Evolutionary conservation across 2,888 invertebrate species (phyloP), one percentile per base, ranked within the genome.

Genomic region (Pyrrhosoma nymphula): DNA sequence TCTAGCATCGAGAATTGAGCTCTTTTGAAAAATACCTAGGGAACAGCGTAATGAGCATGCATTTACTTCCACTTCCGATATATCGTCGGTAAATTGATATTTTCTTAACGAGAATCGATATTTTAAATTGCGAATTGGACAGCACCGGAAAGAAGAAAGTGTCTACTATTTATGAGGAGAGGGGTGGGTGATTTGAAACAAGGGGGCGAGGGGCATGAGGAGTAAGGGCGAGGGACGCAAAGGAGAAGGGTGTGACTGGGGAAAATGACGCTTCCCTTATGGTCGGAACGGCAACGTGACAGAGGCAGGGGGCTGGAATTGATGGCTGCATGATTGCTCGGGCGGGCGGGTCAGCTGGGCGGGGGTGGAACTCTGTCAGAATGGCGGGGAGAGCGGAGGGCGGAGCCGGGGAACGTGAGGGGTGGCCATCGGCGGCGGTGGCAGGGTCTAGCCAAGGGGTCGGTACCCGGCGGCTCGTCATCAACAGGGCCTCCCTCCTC

Each of bases 211-310:
- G 69, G 69, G 69, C 2, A 26, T 8, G 69, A 2, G 69, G 23
- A 69, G 3, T 12, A 20, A 63, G 16, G 20, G 63, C 12, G 14
- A n/a, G 82, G 82, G 82, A 1, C n/a, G 30, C 18, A 63, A 18
- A 63, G 63, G 16, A 26, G 69, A n/a, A 35, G 82, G 82, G 82
- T 82, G 82, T 35, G 35, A 35, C 82, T 82, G 35, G 82, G 82
- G 82, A 82, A 69, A 82, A 82, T 82, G 82, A 82, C 82, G 82
- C 82, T 35, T 30, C 82, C 82, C 82, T 82, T 82, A 82, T 82
- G 82, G 82, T 82, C 82, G 82, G 82, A 35, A 16, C 14, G 30
- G 35, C 82, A 18, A 82, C 14, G 82, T 12, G 82, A 82, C 82
- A 82, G 35, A 82, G 82, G 35, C 35, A 82, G 82, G 82, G 82